Evolutionary conservation across 2,888 invertebrate species (phyloP).

Genomic region (Capitulum mitella): DNA sequence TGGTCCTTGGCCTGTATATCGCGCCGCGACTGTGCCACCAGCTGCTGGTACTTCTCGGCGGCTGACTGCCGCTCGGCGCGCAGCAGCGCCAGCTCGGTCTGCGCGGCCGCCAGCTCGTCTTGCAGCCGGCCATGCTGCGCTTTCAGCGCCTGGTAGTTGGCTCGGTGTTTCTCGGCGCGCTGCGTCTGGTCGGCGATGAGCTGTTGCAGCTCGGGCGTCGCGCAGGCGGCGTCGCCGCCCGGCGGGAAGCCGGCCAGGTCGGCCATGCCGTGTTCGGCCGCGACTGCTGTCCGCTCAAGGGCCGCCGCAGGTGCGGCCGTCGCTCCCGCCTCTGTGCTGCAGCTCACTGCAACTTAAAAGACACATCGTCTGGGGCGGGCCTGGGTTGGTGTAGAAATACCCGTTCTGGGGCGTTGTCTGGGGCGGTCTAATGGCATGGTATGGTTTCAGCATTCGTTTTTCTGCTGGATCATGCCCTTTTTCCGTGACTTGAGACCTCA

Average conservation of each 20-base stretch:
- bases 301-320: background rate
- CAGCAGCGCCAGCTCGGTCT: conserved; percentile 13
- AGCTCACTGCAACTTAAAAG: background rate
- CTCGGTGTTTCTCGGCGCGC: conserved; percentile 11
- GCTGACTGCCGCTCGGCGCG: conserved; percentile 18
- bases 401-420: too few relatives aligned
- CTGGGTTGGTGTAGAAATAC: too few relatives aligned
- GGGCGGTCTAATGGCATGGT: too few relatives aligned
- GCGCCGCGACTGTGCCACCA: conserved; percentile 6
- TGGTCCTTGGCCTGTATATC: conserved; percentile 15
- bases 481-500: too few relatives aligned
- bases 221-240: conserved; percentile 1
- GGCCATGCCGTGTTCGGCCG: background rate
- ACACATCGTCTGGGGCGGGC: too few relatives aligned
- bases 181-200: conserved; percentile 11
- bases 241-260: conserved; percentile 1
- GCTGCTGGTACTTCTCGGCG: conserved; percentile 5
- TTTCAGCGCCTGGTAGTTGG: conserved; percentile 12
- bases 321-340: background rate
- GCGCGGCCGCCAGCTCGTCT: conserved; percentile 3
- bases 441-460: too few relatives aligned
- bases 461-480: too few relatives aligned
- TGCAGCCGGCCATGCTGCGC: conserved; percentile 15
- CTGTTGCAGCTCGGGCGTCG: background rate
- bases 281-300: background rate